Base-by-base conservation (phyloP, 2,888 invertebrate genomes). In the Seladonia tumulorum region DNA sequence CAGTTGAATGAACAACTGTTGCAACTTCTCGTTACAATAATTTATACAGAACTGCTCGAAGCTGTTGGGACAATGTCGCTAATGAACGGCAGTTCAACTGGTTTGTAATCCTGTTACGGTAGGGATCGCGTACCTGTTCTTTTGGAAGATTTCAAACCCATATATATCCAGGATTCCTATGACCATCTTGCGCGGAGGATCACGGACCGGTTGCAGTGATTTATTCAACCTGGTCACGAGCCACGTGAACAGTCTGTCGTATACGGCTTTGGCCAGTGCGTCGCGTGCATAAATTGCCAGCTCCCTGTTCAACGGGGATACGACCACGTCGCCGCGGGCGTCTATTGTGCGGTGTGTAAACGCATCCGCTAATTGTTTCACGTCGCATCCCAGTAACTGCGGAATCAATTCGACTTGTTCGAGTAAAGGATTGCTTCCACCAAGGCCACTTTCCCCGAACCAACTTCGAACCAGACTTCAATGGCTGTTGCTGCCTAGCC, bases 21-120 rank as follows among this genome's bases (percentile, higher is more conserved):
- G 99, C 85, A 99, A 96, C 95, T 99, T 99, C 95, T 99, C 99
- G 94, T 99, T 99, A 95, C 99, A 99, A 96, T 98, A 99, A 95
- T 99, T 99, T 87, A 99, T 99, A 95, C 99, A 99, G 94, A 99
- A 98, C 95, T 99, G 99, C 95, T 98, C 98, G 94, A 98, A 98
- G 93, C 97, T 97, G 93, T 83, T 94, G 85, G 94, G 60, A 78
- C n/a, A 68, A 80, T 63, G 35, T 35, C 14, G 49, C 42, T n/a
- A 53, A 76, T 72, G 12, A 75, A 29, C 70, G 42, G 18, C 42
- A 10, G 60, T 18, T 63, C 16, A 35, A 47, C 12, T n/a, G 18
- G 74, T 70, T n/a, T 42, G 45, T 22, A 47, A 25, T 53, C 57
- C 29, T 60, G 53, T 53, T 35, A 18, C 53, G 60, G 14, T 29